phyloP scores from a whole-genome alignment of 2,797 vertebrate genomes.

The Gouania willdenowi region DNA sequence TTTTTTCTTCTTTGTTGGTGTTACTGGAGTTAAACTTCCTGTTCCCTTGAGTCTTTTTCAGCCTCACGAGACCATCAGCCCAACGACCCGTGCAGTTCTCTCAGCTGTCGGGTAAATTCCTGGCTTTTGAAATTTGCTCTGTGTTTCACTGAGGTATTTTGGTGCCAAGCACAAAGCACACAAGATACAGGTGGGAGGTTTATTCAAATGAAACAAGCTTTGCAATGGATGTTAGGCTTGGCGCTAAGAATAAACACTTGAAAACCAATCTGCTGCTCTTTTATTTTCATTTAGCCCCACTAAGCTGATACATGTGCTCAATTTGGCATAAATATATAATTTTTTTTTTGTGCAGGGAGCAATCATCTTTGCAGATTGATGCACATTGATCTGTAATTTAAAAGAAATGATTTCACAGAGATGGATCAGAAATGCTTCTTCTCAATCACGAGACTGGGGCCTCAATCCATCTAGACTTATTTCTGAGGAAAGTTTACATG shows the following conservation, averaged over 20 bases:
- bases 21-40: constrained; percentile 14
- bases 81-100: too few species aligned
- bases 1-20: constrained; percentile 1
- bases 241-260: background rate
- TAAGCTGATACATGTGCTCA: background rate
- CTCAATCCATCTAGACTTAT: too few species aligned
- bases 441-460: too few species aligned
- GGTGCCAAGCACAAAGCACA: background rate
- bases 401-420: background rate
- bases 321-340: background rate
- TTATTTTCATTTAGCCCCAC: background rate
- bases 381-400: background rate
- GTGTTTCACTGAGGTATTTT: background rate
- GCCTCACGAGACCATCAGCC: background rate
- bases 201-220: background rate
- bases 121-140: background rate
- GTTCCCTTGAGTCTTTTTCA: constrained; percentile 2
- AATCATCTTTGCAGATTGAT: background rate
- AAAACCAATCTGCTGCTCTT: background rate
- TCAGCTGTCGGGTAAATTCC: background rate
- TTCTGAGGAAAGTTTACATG: too few species aligned
- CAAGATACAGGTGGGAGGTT: background rate
- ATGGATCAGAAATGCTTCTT: too few species aligned
- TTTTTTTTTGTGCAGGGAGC: background rate
- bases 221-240: background rate